Evolutionary conservation across 1,140 invertebrate genomes (phyloP).

Genomic region (Saxidomus purpurata): DNA sequence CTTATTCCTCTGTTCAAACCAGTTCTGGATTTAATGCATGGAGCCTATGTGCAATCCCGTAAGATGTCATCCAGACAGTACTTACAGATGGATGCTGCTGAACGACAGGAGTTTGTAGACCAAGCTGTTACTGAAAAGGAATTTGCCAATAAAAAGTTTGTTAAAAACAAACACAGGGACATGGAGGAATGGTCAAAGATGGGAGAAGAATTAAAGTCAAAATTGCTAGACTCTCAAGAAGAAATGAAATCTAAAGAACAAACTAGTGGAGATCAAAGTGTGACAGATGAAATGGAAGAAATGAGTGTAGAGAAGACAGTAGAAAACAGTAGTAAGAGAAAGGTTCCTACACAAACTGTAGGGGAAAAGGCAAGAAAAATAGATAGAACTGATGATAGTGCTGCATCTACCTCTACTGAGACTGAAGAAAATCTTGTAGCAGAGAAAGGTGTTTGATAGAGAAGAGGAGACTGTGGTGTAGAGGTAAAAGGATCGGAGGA

Average conservation of each 20-base stretch:
- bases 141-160: neutral
- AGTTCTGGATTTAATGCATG: slow-evolving; percentile 8
- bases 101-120: neutral
- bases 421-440: neutral
- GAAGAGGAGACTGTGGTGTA: too few relatives aligned
- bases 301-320: neutral
- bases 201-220: neutral
- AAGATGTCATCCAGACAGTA: neutral
- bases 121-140: neutral
- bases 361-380: neutral
- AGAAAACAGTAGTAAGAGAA: neutral
- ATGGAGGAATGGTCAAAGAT: neutral
- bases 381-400: neutral
- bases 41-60: neutral
- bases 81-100: neutral
- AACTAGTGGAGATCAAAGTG: neutral
- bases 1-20: neutral
- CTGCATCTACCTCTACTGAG: neutral
- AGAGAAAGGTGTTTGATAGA: neutral
- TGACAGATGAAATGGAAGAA: neutral
- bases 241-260: neutral
- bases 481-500: too few relatives aligned
- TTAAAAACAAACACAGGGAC: neutral
- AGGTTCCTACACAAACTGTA: neutral
- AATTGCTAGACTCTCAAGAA: neutral